Evolutionary conservation across 2,113 vertebrate species (phyloP).

Genomic region (Podiceps cristatus): DNA sequence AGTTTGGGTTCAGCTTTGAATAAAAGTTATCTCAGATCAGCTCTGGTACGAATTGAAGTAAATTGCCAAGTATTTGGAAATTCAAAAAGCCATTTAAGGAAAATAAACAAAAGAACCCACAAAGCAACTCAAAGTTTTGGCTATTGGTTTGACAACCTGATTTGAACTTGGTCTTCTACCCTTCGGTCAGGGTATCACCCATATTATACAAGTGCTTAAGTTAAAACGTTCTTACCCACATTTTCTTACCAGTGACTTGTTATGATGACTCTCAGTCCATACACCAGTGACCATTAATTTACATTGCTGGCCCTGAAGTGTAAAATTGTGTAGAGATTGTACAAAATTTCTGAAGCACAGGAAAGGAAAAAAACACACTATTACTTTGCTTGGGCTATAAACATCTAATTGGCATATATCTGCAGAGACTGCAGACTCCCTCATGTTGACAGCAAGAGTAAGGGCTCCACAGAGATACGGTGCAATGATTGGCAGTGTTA

Average conservation of each 20-base stretch:
- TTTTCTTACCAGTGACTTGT: background rate
- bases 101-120: background rate
- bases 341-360: background rate
- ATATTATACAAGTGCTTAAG: background rate
- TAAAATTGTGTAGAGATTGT: background rate
- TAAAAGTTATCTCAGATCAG: background rate
- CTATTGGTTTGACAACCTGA: background rate
- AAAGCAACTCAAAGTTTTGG: background rate
- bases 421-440: background rate
- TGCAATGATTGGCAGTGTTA: conserved; percentile 17
- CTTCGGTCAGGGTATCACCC: background rate
- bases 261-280: background rate
- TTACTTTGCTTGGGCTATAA: background rate
- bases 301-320: background rate
- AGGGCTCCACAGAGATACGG: background rate
- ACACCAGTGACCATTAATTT: background rate
- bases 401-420: background rate
- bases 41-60: background rate
- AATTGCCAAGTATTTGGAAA: background rate
- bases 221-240: background rate
- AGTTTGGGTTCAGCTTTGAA: background rate
- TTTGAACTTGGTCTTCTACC: background rate
- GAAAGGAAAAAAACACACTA: background rate
- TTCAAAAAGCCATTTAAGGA: background rate
- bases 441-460: background rate